Percentiles rank a stretch among this genome's conserved stretches.
Evolutionary conservation across 2,888 invertebrate species (phyloP).

Genomic region (Drosophila neonasuta): DNA sequence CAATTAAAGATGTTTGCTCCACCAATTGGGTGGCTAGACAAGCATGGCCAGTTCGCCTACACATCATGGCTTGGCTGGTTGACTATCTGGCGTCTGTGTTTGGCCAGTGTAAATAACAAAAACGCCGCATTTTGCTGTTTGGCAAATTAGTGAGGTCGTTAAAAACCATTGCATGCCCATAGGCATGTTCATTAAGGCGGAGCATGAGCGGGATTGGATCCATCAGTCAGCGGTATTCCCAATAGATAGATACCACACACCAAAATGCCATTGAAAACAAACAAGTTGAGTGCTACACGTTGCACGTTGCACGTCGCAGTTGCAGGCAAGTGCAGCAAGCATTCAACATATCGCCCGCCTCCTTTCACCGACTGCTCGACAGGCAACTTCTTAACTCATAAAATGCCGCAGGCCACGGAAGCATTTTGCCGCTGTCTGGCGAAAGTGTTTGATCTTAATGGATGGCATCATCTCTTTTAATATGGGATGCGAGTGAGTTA

Average conservation of each 20-base stretch:
- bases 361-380: conserved; percentile 12
- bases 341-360: conserved; percentile 17
- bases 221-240: conserved; percentile 13
- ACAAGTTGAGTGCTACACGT: conserved; percentile 48
- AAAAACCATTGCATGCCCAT: conserved; percentile 56
- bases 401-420: conserved; percentile 65
- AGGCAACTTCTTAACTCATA: conserved; percentile 46
- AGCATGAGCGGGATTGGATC: conserved; percentile 1
- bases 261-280: conserved; percentile 75
- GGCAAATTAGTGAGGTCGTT: conserved; percentile 75
- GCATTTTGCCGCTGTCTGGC: conserved; percentile 55
- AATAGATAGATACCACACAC: conserved; percentile 4
- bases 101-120: conserved; percentile 59
- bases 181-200: conserved; percentile 17
- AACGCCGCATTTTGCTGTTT: conserved; percentile 61
- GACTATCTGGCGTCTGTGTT: conserved; percentile 42
- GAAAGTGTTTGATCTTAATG: conserved; percentile 72
- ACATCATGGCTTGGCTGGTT: conserved; percentile 10
- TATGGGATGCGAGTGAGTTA: background rate
- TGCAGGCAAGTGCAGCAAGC: conserved; percentile 32
- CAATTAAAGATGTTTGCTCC: conserved; percentile 67
- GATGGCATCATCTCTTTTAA: conserved; percentile 29
- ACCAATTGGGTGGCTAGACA: conserved; percentile 61
- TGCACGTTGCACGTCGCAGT: conserved; percentile 20
- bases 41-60: conserved; percentile 48